Evolutionary conservation across 2,888 invertebrate species (phyloP).

Genomic region (Stramonita haemastoma): DNA sequence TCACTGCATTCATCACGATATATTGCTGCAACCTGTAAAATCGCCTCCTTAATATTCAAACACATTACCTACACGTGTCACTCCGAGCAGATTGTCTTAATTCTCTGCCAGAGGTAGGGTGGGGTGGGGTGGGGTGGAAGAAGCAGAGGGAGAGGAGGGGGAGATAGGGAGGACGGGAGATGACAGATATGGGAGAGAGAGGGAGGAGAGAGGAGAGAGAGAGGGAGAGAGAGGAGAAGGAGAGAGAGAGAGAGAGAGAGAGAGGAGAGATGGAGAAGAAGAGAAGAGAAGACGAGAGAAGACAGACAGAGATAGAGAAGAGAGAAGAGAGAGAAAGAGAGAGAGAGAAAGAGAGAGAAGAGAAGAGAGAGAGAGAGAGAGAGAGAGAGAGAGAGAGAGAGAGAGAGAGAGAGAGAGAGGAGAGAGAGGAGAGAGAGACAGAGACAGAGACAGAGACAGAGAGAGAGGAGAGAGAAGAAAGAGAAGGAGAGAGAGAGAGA

Average conservation of each 20-base stretch:
- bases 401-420: not conserved
- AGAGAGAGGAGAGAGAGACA: not conserved
- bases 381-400: not conserved
- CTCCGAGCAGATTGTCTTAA: too few relatives aligned
- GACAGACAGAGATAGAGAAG: not conserved
- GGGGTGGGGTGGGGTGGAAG: not conserved
- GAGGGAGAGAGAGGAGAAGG: not conserved
- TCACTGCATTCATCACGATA: too few relatives aligned
- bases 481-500: not conserved
- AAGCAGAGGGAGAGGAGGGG: not conserved
- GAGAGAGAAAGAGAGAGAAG: not conserved
- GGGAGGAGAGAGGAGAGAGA: not conserved
- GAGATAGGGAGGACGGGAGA: not conserved
- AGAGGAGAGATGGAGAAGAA: not conserved
- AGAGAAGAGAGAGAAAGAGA: not conserved
- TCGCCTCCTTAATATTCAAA: too few relatives aligned
- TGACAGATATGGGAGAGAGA: not conserved
- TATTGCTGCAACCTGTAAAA: too few relatives aligned
- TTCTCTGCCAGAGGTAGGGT: not conserved
- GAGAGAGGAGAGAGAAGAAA: not conserved
- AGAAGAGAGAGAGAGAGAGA: not conserved
- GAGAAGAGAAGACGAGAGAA: not conserved
- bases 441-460: not conserved
- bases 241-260: not conserved
- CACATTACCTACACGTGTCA: too few relatives aligned